Conservation (phyloP, 2,888 invertebrate species). For the Lissonota sp. region DNA sequence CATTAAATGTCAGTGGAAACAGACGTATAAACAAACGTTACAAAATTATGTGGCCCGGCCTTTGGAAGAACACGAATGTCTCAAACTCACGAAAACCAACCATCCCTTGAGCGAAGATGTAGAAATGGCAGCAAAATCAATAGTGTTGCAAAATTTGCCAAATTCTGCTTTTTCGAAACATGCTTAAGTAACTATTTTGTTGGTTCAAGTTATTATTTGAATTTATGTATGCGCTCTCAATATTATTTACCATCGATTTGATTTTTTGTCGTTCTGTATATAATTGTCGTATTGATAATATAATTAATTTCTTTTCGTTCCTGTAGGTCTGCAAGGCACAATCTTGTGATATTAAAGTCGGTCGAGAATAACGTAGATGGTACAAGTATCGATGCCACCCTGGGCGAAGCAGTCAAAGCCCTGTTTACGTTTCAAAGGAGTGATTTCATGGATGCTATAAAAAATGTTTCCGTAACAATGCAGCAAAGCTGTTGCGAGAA, state of each 20-base stretch:
- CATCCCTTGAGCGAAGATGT: background rate
- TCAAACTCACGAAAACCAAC: slow-evolving; percentile 6
- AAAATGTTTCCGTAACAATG: slow-evolving; percentile 10
- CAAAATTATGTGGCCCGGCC: slow-evolving; percentile 14
- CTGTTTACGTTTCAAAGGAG: slow-evolving; percentile 16
- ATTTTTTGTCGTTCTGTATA: slow-evolving; percentile 2
- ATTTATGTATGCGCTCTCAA: slow-evolving; percentile 7
- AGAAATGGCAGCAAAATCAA: slow-evolving; percentile 1
- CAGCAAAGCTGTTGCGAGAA: slow-evolving; percentile 13
- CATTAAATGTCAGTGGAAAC: slow-evolving; percentile 19
- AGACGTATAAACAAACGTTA: slow-evolving; percentile 6
- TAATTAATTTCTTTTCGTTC: background rate
- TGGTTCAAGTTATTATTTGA: slow-evolving; percentile 3
- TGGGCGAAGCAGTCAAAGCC: slow-evolving; percentile 5
- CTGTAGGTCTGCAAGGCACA: too few relatives aligned
- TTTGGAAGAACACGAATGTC: slow-evolving; percentile 24
- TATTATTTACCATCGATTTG: slow-evolving; percentile 3
- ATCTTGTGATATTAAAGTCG: slow-evolving; percentile 2
- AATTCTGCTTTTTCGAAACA: slow-evolving; percentile 28
- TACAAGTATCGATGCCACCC: background rate
- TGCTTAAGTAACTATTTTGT: slow-evolving; percentile 19
- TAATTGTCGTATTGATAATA: background rate
- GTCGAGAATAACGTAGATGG: background rate
- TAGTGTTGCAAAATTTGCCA: background rate
- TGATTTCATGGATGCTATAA: slow-evolving; percentile 23